phyloP scores from a whole-genome alignment of 2,888 invertebrate genomes.

The Desoria tigrina region DNA sequence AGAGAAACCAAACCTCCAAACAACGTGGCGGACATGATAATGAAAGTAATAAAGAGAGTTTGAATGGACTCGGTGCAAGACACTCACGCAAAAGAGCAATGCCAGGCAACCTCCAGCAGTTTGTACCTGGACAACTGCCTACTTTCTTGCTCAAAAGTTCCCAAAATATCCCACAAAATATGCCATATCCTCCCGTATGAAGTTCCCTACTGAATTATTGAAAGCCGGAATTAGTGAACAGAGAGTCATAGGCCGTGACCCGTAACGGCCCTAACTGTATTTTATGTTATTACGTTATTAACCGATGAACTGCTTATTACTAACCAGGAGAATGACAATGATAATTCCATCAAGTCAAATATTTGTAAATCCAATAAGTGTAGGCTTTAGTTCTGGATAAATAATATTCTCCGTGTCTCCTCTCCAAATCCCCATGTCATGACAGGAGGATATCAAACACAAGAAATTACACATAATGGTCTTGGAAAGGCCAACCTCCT shows the following conservation, averaged over 20 bases:
- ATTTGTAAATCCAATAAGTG: constrained; percentile 3
- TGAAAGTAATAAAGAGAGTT: constrained; percentile 49
- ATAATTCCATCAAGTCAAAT: constrained; percentile 3
- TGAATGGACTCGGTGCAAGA: constrained; percentile 28
- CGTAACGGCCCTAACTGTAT: too few relatives aligned
- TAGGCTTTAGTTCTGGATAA: not conserved
- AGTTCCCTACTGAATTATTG: too few relatives aligned
- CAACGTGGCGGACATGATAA: constrained; percentile 42
- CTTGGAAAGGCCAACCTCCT: too few relatives aligned
- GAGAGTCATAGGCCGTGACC: too few relatives aligned
- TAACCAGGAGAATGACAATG: not conserved
- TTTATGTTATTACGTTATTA: not conserved
- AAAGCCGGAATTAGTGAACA: too few relatives aligned
- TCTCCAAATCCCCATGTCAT: not conserved
- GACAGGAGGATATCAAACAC: constrained; percentile 1
- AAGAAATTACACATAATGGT: too few relatives aligned
- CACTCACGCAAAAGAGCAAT: constrained; percentile 45
- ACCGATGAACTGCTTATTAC: constrained; percentile 2
- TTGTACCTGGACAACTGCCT: not conserved
- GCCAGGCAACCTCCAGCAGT: not conserved
- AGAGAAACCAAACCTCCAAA: constrained; percentile 18
- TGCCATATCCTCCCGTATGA: too few relatives aligned
- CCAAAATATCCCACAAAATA: too few relatives aligned
- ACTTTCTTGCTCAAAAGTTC: too few relatives aligned
- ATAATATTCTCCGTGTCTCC: not conserved